Base-by-base conservation (phyloP, 1,140 invertebrate genomes). In the Rhopalosiphum padi region DNA sequence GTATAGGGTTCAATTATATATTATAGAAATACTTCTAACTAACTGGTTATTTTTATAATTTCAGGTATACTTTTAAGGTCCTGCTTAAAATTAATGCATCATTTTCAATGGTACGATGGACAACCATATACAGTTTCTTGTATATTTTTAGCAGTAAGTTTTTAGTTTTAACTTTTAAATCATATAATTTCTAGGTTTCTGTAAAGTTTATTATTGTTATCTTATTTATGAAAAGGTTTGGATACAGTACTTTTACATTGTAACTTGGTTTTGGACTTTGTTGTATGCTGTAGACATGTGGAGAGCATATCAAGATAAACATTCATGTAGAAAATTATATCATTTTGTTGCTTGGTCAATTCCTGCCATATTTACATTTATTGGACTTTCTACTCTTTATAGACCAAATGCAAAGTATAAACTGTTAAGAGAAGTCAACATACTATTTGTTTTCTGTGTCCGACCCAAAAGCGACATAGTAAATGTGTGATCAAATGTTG, bases 221-320 rank as follows among this genome's bases (percentile, higher is more conserved):
- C 25, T 77, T 46, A 43, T 91, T 68, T 22, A 60, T 55, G 21
- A 90, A 60, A 46, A 94, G 93, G 83, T 94, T 55, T 97, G 97
- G 96, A 98, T 97, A 48, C 97, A 98, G 94, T 98, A 97, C 95
- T 98, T 98, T 95, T 98, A 98, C 94, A 97, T 97, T 94, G 97
- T 97, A 22, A 97, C 97, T 0, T 98, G 97, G 97, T 96, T 97
- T 90, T 98, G 97, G 97, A 98, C 97, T 9, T 95, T 98, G 35
- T 97, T 97, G 94, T 98, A 98, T 95, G 97, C 97, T 7, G 96
- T 98, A 83, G 97, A 98, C 94, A 97, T 97, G 95, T 96, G 96
- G 95, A 95, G 97, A 46, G 95, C 97, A 43, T 95, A 98, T 51
- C 95, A 96, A 94, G 95, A 96, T 43, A 96, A 96, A 60, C 95